phyloP scores from a whole-genome alignment of 2,113 vertebrate genomes.

The Formicarius rufipectus region DNA sequence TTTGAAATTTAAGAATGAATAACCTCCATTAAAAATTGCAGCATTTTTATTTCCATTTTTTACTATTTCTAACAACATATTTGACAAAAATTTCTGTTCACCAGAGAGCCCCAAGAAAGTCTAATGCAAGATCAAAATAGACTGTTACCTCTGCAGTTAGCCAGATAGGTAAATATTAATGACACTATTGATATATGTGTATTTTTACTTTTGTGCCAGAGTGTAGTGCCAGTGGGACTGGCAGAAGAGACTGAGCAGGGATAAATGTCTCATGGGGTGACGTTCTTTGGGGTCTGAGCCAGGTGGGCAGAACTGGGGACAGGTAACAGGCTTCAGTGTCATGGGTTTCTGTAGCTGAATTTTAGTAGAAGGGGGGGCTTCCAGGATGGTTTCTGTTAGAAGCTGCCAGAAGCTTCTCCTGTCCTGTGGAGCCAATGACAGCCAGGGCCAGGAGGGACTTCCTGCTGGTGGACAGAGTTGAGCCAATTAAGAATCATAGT shows the following conservation, averaged over 20 bases:
- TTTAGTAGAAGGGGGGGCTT: too few relatives aligned
- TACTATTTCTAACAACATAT: not conserved
- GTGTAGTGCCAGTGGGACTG: rapidly evolving
- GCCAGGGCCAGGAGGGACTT: too few relatives aligned
- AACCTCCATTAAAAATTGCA: not conserved
- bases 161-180: not conserved
- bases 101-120: not conserved
- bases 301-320: not conserved
- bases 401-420: too few relatives aligned
- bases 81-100: not conserved
- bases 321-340: not conserved
- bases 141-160: not conserved
- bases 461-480: too few relatives aligned
- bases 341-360: too few relatives aligned
- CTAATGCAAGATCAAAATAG: not conserved
- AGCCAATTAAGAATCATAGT: too few relatives aligned
- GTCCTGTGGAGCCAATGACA: too few relatives aligned
- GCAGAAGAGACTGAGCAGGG: rapidly evolving
- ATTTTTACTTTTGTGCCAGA: not conserved
- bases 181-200: not conserved
- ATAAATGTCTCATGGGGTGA: not conserved
- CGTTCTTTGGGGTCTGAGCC: not conserved
- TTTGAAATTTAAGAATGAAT: not conserved
- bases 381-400: too few relatives aligned
- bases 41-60: not conserved